A percentile compares a stretch with the other conserved stretches of the same genome.
Conservation (phyloP, 2,888 invertebrate species). For the Nematopogon swammerdamellus region DNA sequence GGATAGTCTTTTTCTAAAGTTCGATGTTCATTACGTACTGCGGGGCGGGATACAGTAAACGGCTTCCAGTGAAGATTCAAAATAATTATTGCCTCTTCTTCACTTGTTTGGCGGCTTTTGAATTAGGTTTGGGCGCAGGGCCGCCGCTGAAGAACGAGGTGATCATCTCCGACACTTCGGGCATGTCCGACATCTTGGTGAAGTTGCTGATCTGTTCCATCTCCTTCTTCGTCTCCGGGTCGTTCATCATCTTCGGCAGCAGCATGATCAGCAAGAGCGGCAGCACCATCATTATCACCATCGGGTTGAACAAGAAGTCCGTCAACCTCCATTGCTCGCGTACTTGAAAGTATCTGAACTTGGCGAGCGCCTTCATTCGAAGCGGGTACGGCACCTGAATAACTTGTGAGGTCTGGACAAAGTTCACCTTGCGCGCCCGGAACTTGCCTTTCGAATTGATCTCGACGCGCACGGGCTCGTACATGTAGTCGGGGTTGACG, state of each 20-base stretch:
- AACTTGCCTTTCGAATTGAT: slow-evolving; percentile 97
- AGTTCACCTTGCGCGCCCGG: slow-evolving; percentile 90
- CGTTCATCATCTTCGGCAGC: slow-evolving; percentile 95
- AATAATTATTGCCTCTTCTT: slow-evolving; percentile 39
- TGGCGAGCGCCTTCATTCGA: slow-evolving; percentile 78
- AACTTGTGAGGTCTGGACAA: slow-evolving; percentile 88
- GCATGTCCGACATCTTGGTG: slow-evolving; percentile 81
- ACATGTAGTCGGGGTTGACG: slow-evolving; percentile 84
- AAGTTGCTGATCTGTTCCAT: slow-evolving; percentile 86
- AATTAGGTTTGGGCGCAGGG: slow-evolving; percentile 40
- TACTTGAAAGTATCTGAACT: slow-evolving; percentile 85
- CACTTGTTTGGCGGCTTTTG: slow-evolving; percentile 39
- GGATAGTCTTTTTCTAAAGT: no score
- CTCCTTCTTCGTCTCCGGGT: slow-evolving; percentile 95
- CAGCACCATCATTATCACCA: slow-evolving; percentile 97
- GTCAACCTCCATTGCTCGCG: slow-evolving; percentile 96
- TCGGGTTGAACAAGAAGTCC: slow-evolving; percentile 94
- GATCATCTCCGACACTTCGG: slow-evolving; percentile 94
- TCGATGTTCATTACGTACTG: no score
- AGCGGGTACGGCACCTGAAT: slow-evolving; percentile 91
- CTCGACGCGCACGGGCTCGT: slow-evolving; percentile 94
- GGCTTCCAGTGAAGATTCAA: no score
- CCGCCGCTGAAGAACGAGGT: slow-evolving; percentile 82
- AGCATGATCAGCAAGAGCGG: slow-evolving; percentile 89
- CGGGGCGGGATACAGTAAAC: no score